These are phyloP conservation scores for Rhagoletis pomonella DNA, from an alignment of 1,140 invertebrate genomes.

Conservation along the genomic window DNA sequence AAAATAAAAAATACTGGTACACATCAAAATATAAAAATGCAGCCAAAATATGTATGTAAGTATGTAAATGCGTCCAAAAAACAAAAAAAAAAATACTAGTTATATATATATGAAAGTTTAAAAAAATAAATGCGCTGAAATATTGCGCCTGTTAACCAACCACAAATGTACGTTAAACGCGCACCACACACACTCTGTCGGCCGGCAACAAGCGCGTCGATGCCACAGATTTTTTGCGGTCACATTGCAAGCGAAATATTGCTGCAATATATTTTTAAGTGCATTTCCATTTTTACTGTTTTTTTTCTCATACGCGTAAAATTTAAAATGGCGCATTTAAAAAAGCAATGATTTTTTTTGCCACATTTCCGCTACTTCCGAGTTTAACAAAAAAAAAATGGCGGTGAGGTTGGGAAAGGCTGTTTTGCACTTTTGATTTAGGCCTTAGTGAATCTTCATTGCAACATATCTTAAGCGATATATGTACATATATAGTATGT, in stretches of 20 bases:
- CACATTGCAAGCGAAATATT: conserved; percentile 24
- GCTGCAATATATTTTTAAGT: conserved; percentile 12
- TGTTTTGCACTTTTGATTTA: neutral
- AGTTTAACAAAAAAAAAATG: neutral
- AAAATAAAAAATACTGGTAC: neutral
- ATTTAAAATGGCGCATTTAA: conserved; percentile 5
- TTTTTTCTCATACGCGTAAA: neutral
- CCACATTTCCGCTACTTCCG: neutral
- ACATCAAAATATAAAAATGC: conserved; percentile 17
- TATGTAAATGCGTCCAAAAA: neutral
- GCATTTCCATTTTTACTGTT: neutral
- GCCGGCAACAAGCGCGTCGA: neutral
- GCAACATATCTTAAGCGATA: no score
- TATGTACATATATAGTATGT: no score
- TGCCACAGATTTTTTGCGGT: conserved; percentile 23
- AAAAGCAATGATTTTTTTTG: neutral
- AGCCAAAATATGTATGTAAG: neutral
- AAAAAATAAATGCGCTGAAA: conserved; percentile 6
- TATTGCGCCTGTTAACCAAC: conserved; percentile 38
- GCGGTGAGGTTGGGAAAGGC: neutral
- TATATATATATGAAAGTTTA: conserved; percentile 21
- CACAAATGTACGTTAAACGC: conserved; percentile 27
- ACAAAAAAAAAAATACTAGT: conserved; percentile 12
- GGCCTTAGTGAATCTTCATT: no score
- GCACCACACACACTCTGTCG: conserved; percentile 1